Base-by-base conservation (phyloP, 2,797 vertebrate species). In the Chanos chanos region DNA sequence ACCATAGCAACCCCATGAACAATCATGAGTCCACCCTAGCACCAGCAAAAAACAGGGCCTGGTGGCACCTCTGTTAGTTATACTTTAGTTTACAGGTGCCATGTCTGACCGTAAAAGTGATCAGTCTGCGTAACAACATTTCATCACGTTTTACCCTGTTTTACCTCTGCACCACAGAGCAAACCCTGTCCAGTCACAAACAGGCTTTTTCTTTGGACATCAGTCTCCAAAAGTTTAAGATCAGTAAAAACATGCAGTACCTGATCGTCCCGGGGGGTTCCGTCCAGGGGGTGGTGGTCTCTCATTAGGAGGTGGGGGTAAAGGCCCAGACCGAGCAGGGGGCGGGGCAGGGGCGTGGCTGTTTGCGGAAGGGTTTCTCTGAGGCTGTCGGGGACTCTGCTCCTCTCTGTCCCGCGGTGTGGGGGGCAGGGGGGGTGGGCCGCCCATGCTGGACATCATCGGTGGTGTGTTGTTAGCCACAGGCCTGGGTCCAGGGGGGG, bases 221-320 rank as follows among this genome's bases (percentile, higher is more conserved):
- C n/a, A n/a, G n/a, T n/a, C n/a, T n/a, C 7, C 7, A 15, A 6
- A 9, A 44, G 22, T 1, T 9, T 13, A 50, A 30, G 13, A 12
- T 9, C 7, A 47, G 22, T 5, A 25, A 24, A 13, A 13, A 24
- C 15, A 22, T 16, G 12, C 9, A 21, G 5, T 83, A 91, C 89
- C 90, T 83, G 88, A 79, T 47, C 90, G 83, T 66, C 85, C 77
- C 0, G 91, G 87, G 0, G 89, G 85, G 27, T 89, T 86, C 73
- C 86, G 78, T 62, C 88, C 66, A 16, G 57, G 83, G 44, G 92
- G 84, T 0, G 92, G 92, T 0, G 93, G 93, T 13, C 92, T 90
- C 82, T 94, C 92, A 9, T 22, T 89, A 47, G 94, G 92, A 1
- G 92, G 92, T 9, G 93, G 93, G 19, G 92, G 93, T 0, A 94